These are phyloP conservation scores for Notodromas monacha DNA, from an alignment of 2,888 invertebrate genomes.

Conservation along the genomic window DNA sequence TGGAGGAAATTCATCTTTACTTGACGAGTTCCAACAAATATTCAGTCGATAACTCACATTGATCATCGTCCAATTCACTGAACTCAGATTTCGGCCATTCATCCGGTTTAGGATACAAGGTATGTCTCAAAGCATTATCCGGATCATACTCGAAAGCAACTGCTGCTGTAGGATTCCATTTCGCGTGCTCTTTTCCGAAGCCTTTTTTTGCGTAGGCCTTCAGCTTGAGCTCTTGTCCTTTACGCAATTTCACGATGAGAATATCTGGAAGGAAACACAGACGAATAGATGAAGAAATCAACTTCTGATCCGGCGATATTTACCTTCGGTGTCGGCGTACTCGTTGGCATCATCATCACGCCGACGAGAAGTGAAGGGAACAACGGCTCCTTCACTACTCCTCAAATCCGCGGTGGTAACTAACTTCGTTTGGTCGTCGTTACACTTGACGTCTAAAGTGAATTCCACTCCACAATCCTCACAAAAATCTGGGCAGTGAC, in stretches of 20 bases:
- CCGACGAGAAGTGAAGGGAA: conserved; percentile 70
- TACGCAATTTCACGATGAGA: conserved; percentile 32
- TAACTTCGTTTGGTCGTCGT: conserved; percentile 67
- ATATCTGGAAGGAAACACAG: conserved; percentile 20
- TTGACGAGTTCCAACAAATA: no score
- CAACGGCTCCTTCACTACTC: conserved; percentile 57
- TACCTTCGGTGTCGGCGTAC: conserved; percentile 74
- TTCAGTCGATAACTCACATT: conserved; percentile 26
- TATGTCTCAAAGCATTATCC: conserved; percentile 83
- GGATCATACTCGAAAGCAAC: conserved; percentile 98
- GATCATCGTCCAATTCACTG: conserved; percentile 62
- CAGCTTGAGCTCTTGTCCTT: conserved; percentile 69
- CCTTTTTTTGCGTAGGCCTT: conserved; percentile 84
- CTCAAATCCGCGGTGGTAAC: conserved; percentile 88
- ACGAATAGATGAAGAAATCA: background rate
- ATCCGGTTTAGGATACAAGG: conserved; percentile 73
- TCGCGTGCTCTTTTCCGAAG: conserved; percentile 95
- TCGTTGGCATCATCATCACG: conserved; percentile 70
- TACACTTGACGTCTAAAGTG: conserved; percentile 74
- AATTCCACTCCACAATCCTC: conserved; percentile 92
- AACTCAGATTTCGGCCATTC: conserved; percentile 99
- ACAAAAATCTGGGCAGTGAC: conserved; percentile 87
- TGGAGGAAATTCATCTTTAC: conserved; percentile 15
- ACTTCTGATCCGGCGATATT: conserved; percentile 9
- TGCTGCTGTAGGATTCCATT: conserved; percentile 97